These are phyloP conservation scores for Caenorhabditis becei DNA, from an alignment of 2,888 invertebrate species.

Conservation along the genomic window DNA sequence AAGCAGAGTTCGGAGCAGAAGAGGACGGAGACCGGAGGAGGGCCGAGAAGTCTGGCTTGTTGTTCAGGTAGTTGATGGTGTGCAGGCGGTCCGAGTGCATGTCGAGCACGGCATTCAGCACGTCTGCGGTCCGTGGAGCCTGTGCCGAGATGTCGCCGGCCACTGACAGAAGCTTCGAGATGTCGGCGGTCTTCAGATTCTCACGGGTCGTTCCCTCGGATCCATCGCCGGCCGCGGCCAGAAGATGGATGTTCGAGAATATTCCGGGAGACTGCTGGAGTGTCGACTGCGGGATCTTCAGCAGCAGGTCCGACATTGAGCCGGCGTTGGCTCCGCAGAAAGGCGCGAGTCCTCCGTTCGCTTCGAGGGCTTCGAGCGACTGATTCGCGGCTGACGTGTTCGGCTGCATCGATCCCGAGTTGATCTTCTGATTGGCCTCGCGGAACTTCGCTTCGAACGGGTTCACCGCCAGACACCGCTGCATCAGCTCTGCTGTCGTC, in stretches of 20 bases:
- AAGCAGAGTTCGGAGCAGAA: slow-evolving; percentile 73
- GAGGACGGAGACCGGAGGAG: slow-evolving; percentile 67
- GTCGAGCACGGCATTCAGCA: slow-evolving; percentile 80
- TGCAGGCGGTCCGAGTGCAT: slow-evolving; percentile 76
- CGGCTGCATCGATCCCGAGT: slow-evolving; percentile 53
- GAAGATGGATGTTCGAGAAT: slow-evolving; percentile 76
- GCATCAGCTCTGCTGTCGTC: slow-evolving; percentile 80
- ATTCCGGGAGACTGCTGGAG: slow-evolving; percentile 76
- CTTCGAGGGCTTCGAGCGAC: slow-evolving; percentile 66
- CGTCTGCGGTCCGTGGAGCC: slow-evolving; percentile 80
- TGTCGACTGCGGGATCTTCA: slow-evolving; percentile 61
- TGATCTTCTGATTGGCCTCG: slow-evolving; percentile 78
- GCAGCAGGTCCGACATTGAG: slow-evolving; percentile 49
- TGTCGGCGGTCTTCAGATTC: slow-evolving; percentile 70
- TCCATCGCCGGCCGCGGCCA: slow-evolving; percentile 69
- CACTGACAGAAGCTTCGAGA: slow-evolving; percentile 62
- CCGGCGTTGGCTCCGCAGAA: slow-evolving; percentile 53
- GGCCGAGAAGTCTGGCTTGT: slow-evolving; percentile 63
- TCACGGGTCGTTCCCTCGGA: slow-evolving; percentile 68
- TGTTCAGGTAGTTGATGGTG: slow-evolving; percentile 68
- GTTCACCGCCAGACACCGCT: slow-evolving; percentile 79
- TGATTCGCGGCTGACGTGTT: slow-evolving; percentile 49
- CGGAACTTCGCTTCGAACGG: slow-evolving; percentile 80
- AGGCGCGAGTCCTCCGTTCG: slow-evolving; percentile 68
- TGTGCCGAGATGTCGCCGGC: slow-evolving; percentile 72